These are phyloP conservation scores for Melanotus villosus DNA, from an alignment of 2,888 invertebrate species.

Conservation along the genomic window DNA sequence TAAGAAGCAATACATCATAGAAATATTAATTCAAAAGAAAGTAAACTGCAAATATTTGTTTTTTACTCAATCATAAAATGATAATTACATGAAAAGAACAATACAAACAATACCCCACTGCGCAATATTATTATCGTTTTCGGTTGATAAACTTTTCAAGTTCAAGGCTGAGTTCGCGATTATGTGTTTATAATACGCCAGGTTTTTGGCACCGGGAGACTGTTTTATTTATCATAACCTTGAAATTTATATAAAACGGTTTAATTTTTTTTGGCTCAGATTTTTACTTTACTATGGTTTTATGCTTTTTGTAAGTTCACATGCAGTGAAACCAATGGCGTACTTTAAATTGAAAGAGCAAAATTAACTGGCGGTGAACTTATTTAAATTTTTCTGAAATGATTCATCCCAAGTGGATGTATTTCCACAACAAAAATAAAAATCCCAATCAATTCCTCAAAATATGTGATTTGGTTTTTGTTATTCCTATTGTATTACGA, in stretches of 20 bases:
- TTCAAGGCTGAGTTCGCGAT: conserved; percentile 62
- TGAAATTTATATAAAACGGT: conserved; percentile 39
- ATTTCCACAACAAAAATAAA: no score
- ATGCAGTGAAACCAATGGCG: no score
- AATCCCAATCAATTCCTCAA: no score
- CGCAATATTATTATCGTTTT: conserved; percentile 57
- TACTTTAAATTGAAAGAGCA: no score
- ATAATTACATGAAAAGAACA: conserved; percentile 20
- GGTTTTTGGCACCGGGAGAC: conserved; percentile 50
- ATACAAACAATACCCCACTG: conserved; percentile 44
- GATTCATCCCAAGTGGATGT: no score
- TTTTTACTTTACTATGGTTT: conserved; percentile 13
- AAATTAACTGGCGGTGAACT: no score
- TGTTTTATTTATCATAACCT: conserved; percentile 48
- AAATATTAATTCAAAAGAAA: not conserved
- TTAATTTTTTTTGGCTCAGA: conserved; percentile 32
- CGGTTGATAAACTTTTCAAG: conserved; percentile 66
- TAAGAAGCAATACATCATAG: no score
- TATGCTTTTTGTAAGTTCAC: no score
- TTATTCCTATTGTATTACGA: no score
- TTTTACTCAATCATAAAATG: conserved; percentile 9
- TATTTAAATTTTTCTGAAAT: no score
- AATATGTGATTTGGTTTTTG: no score
- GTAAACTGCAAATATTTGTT: conserved; percentile 14
- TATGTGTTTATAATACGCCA: conserved; percentile 53